Percentiles rank a stretch among this genome's conserved stretches.
These are phyloP conservation scores for Tapera naevia DNA, from an alignment of 2,797 vertebrate genomes.

Conservation along the genomic window DNA sequence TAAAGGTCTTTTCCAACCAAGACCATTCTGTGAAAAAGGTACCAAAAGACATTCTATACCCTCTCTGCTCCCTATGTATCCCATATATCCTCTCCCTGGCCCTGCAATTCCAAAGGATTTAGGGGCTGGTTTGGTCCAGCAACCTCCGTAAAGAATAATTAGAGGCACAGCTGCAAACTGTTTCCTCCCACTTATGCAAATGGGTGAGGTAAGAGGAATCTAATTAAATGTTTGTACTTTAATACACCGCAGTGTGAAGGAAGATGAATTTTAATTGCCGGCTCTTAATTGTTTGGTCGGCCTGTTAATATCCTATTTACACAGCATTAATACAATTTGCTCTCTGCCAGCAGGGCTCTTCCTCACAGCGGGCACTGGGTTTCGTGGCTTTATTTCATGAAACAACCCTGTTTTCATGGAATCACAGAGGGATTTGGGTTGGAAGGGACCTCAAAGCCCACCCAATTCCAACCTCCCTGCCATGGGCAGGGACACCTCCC, in stretches of 20 bases:
- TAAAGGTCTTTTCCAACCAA: too few relatives aligned
- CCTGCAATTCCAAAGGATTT: not conserved
- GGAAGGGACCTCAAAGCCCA: too few relatives aligned
- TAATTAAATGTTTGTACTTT: slow-evolving; percentile 80
- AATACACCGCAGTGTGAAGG: slow-evolving; percentile 55
- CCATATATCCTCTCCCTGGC: accelerated
- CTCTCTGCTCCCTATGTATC: not conserved
- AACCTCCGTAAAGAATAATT: slow-evolving; percentile 51
- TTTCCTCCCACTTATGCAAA: slow-evolving; percentile 77
- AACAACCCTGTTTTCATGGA: accelerated
- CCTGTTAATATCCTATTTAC: slow-evolving; percentile 72
- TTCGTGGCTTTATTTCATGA: not conserved
- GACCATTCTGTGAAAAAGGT: not conserved
- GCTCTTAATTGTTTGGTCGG: slow-evolving; percentile 77
- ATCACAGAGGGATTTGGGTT: too few relatives aligned
- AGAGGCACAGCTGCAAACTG: slow-evolving; percentile 42
- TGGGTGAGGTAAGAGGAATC: slow-evolving; percentile 73
- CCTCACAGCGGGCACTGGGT: accelerated
- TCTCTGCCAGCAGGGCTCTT: slow-evolving; percentile 20
- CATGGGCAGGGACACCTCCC: too few relatives aligned
- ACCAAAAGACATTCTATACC: accelerated
- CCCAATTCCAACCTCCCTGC: too few relatives aligned
- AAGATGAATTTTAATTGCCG: slow-evolving; percentile 81
- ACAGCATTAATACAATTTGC: slow-evolving; percentile 12
- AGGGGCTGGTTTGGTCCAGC: not conserved